These are phyloP conservation scores for Bufo gargarizans DNA, from an alignment of 2,113 vertebrate genomes.

Conservation along the genomic window DNA sequence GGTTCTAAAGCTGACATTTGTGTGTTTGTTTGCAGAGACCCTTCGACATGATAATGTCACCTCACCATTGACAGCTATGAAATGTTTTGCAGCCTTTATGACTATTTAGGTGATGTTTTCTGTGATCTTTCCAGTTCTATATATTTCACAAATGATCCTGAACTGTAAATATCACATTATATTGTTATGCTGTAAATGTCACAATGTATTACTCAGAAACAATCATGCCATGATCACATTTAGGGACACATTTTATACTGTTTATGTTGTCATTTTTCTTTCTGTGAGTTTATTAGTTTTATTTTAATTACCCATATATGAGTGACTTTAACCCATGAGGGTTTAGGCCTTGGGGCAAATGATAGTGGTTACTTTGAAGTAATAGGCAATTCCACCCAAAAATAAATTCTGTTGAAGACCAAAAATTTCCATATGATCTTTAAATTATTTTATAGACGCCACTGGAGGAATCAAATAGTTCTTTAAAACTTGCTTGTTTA, in stretches of 20 bases:
- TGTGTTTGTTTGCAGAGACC: conserved; percentile 28
- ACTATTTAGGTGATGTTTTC: conserved; percentile 33
- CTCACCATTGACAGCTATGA: conserved; percentile 46
- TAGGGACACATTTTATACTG: background rate
- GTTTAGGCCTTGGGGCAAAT: background rate
- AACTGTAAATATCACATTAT: conserved; percentile 34
- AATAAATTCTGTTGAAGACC: background rate
- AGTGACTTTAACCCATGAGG: background rate
- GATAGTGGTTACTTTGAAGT: background rate
- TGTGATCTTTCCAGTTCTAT: conserved; percentile 27
- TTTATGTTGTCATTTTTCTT: background rate
- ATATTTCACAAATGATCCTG: background rate
- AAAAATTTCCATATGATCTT: too few relatives aligned
- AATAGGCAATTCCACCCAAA: background rate
- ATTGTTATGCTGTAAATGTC: conserved; percentile 9
- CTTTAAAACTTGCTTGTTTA: too few relatives aligned
- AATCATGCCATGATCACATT: background rate
- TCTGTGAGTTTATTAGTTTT: background rate
- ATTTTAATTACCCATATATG: background rate
- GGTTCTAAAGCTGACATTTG: conserved; percentile 45
- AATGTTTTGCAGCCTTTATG: conserved; percentile 50
- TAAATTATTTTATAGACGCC: background rate
- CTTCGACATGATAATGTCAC: conserved; percentile 49
- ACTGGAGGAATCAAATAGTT: background rate
- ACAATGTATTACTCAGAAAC: conserved; percentile 16